Conservation (phyloP, 1,140 invertebrate genomes). For the Drosophila oshimai region DNA sequence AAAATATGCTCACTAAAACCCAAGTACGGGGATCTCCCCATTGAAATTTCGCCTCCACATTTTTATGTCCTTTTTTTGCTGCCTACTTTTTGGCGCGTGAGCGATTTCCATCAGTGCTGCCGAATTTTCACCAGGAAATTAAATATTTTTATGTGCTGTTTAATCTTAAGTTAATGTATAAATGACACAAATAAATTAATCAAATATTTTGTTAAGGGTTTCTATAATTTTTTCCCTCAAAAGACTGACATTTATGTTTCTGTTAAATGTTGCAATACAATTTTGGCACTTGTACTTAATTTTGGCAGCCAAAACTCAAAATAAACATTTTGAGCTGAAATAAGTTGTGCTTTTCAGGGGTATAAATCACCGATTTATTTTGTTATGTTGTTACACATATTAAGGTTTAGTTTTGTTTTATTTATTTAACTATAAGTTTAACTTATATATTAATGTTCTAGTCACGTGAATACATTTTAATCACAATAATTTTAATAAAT, state of each 20-base stretch:
- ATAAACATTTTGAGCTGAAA: not conserved
- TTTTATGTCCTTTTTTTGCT: conserved; percentile 8
- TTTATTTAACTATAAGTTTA: no score
- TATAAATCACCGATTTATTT: not conserved
- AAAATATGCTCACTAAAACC: conserved; percentile 33
- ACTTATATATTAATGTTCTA: no score
- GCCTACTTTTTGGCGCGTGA: conserved; percentile 44
- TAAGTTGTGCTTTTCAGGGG: not conserved
- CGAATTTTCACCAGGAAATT: not conserved
- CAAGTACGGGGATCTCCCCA: no score
- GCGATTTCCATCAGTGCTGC: conserved; percentile 14
- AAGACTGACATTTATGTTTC: conserved; percentile 1
- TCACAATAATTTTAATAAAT: no score
- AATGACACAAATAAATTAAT: no score
- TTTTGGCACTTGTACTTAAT: not conserved
- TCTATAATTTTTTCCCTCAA: not conserved
- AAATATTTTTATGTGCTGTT: not conserved
- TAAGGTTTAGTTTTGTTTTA: no score
- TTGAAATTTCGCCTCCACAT: not conserved
- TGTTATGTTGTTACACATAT: no score
- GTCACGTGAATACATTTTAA: no score
- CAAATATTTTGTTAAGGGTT: no score
- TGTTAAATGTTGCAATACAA: not conserved
- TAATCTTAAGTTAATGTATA: no score
- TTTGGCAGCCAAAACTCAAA: conserved; percentile 3